Conservation (phyloP, 2,888 invertebrate genomes). For the Melanargia galathea region DNA sequence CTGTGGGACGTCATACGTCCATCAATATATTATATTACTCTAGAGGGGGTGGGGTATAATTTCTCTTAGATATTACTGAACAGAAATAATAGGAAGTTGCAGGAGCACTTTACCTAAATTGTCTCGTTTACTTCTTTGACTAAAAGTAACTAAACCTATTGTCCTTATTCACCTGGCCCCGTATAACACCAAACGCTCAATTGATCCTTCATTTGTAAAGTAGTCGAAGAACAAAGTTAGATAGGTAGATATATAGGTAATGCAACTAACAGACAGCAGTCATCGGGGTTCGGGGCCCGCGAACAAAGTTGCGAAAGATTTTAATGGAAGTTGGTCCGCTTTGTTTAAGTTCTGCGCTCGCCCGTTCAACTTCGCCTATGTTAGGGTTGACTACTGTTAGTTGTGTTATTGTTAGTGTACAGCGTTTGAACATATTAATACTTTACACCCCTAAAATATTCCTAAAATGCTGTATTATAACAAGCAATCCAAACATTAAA, state of each 20-base stretch:
- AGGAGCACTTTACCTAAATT: too few species aligned
- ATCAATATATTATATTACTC: too few species aligned
- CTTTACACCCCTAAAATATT: background rate
- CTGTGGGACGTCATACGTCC: too few species aligned
- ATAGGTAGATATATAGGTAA: slow-evolving; percentile 34
- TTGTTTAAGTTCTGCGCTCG: slow-evolving; percentile 62
- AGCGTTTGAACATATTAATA: background rate
- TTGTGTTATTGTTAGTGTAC: background rate
- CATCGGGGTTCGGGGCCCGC: slow-evolving; percentile 53
- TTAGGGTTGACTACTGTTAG: slow-evolving; percentile 5
- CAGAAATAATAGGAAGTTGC: too few species aligned
- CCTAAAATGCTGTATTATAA: too few species aligned
- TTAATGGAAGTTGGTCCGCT: slow-evolving; percentile 78
- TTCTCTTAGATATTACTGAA: too few species aligned
- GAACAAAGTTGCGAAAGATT: slow-evolving; percentile 77
- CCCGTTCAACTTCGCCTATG: slow-evolving; percentile 15
- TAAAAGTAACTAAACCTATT: too few species aligned
- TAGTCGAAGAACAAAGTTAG: slow-evolving; percentile 14
- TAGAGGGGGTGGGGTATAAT: too few species aligned
- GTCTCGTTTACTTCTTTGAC: too few species aligned
- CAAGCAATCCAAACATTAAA: too few species aligned
- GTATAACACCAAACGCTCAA: background rate
- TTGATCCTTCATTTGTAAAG: background rate
- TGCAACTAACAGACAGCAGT: slow-evolving; percentile 55
- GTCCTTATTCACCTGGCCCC: too few species aligned